phyloP scores from a whole-genome alignment of 1,140 invertebrate species.

The Archivesica marissinica region DNA sequence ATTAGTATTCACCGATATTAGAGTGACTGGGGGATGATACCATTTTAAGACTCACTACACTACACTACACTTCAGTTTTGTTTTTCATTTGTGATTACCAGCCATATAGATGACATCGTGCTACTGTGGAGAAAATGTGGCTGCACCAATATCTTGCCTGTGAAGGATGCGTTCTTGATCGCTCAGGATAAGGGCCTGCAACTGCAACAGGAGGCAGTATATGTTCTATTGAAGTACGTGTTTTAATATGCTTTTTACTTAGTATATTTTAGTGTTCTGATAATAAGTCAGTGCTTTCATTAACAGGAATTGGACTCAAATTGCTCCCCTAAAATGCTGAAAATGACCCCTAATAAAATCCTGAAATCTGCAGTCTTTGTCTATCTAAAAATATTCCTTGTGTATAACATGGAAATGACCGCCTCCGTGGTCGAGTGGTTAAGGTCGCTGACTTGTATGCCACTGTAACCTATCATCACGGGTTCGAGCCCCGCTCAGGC shows the following conservation, averaged over 20 bases:
- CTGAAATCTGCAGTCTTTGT: not conserved
- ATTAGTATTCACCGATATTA: too few relatives aligned
- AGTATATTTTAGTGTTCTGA: not conserved
- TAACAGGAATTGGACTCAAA: too few relatives aligned
- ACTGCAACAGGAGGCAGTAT: not conserved
- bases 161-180: constrained; percentile 1
- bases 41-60: too few relatives aligned
- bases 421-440: too few relatives aligned
- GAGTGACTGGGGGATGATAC: not conserved
- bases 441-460: too few relatives aligned
- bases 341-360: not conserved
- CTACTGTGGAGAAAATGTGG: constrained; percentile 1
- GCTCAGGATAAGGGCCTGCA: not conserved
- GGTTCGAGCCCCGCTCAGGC: too few relatives aligned
- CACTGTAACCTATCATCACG: too few relatives aligned
- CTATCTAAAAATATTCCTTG: not conserved
- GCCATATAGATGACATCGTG: constrained; percentile 7
- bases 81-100: not conserved
- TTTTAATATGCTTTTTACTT: not conserved
- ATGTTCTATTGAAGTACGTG: not conserved
- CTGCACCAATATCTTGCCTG: not conserved
- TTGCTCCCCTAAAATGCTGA: not conserved
- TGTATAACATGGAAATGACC: not conserved
- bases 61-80: not conserved
- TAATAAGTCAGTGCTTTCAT: too few relatives aligned